Evolutionary conservation across 2,888 invertebrate species (phyloP).

Genomic region (Crioceris asparagi): DNA sequence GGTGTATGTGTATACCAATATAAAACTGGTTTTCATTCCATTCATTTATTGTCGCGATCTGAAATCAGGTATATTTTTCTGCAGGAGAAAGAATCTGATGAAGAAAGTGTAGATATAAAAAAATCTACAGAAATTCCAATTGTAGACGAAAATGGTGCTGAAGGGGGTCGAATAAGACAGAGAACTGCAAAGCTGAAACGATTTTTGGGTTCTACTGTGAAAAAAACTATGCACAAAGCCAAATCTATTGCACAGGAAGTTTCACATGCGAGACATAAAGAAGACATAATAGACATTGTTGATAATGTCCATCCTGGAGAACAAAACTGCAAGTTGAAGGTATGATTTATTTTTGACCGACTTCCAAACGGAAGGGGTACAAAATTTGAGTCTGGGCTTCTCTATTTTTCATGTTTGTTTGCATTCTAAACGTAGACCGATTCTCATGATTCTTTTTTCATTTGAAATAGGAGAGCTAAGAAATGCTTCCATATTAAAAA

Average conservation of each 20-base stretch:
- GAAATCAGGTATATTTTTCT: no score
- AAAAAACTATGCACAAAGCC: constrained; percentile 84
- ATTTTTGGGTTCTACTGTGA: constrained; percentile 80
- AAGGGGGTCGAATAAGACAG: constrained; percentile 40
- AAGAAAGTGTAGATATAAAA: no score
- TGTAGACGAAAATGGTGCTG: constrained; percentile 39
- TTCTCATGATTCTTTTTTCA: no score
- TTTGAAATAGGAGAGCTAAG: no score
- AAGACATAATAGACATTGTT: constrained; percentile 73
- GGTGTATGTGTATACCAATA: no score
- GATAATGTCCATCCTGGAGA: constrained; percentile 72
- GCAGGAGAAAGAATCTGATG: no score
- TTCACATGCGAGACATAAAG: constrained; percentile 77
- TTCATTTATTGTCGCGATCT: no score
- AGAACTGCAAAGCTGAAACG: constrained; percentile 54
- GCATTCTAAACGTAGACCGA: not conserved
- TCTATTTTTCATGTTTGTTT: not conserved
- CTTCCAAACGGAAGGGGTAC: no score
- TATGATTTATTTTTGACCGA: no score
- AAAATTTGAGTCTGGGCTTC: not conserved
- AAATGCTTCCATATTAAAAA: not conserved
- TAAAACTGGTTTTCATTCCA: no score
- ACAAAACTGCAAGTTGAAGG: constrained; percentile 74
- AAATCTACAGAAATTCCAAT: constrained; percentile 45
- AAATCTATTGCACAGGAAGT: constrained; percentile 83